These are phyloP conservation scores for Plagiodera versicolora DNA, from an alignment of 2,888 invertebrate species.

Conservation along the genomic window DNA sequence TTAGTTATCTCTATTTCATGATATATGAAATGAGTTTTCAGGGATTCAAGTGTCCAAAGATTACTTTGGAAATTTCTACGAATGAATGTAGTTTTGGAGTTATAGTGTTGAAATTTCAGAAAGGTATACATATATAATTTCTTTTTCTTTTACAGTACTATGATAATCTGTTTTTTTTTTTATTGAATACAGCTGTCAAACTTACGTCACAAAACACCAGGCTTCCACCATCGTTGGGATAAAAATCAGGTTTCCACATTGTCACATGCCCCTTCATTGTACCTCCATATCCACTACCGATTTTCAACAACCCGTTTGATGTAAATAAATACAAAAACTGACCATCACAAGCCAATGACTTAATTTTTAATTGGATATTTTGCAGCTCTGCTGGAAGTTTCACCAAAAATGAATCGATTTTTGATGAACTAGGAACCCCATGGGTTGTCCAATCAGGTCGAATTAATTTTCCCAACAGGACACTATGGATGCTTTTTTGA, in stretches of 20 bases:
- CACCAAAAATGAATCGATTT: conserved; percentile 69
- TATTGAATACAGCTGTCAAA: too few species aligned
- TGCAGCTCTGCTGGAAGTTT: conserved; percentile 57
- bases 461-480: conserved; percentile 79
- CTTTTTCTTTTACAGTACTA: too few species aligned
- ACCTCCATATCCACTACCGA: conserved; percentile 93
- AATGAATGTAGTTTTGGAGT: too few species aligned
- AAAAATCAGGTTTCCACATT: conserved; percentile 79
- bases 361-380: conserved; percentile 55
- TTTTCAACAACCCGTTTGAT: conserved; percentile 83
- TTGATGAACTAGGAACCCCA: conserved; percentile 79
- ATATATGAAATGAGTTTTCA: too few species aligned
- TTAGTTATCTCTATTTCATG: too few species aligned
- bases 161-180: too few species aligned
- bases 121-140: too few species aligned
- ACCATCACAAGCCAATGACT: conserved; percentile 85
- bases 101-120: too few species aligned
- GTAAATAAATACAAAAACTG: conserved; percentile 86
- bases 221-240: conserved; percentile 80
- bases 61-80: too few species aligned
- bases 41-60: too few species aligned
- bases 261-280: conserved; percentile 91
- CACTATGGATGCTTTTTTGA: conserved; percentile 87
- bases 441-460: conserved; percentile 88
- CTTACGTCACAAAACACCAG: conserved; percentile 83